phyloP scores from a whole-genome alignment of 2,113 vertebrate genomes.

The Gambusia holbrooki region DNA sequence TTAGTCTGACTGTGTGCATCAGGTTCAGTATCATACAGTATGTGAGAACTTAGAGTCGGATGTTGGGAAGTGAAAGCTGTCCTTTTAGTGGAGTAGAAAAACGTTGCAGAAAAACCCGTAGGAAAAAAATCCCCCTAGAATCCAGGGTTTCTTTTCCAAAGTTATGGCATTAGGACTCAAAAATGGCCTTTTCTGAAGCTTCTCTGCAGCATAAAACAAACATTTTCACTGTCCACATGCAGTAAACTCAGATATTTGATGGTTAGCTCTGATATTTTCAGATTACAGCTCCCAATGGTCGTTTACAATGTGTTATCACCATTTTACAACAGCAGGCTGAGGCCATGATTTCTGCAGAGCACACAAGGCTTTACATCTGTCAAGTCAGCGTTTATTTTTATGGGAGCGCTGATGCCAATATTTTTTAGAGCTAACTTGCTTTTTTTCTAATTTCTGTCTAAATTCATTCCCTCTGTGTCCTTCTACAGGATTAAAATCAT shows the following conservation, averaged over 20 bases:
- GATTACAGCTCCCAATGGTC: slow-evolving; percentile 17
- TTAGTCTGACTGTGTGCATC: slow-evolving; percentile 36
- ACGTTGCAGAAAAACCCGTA: slow-evolving; percentile 4
- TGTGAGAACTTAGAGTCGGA: neutral
- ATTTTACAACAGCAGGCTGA: slow-evolving; percentile 45
- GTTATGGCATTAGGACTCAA: neutral
- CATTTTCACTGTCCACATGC: neutral
- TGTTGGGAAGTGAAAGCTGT: slow-evolving; percentile 30
- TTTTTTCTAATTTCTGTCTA: slow-evolving; percentile 9
- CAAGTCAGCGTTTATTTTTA: slow-evolving; percentile 57
- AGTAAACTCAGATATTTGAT: slow-evolving; percentile 17
- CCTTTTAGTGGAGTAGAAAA: slow-evolving; percentile 60
- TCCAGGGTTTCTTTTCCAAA: slow-evolving; percentile 53
- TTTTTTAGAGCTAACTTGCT: slow-evolving; percentile 20
- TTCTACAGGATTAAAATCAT: neutral
- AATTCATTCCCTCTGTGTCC: slow-evolving; percentile 7
- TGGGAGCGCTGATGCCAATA: slow-evolving; percentile 30
- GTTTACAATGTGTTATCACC: slow-evolving; percentile 40
- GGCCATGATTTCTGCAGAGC: slow-evolving; percentile 36
- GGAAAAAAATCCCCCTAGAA: slow-evolving; percentile 14
- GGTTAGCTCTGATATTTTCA: slow-evolving; percentile 16
- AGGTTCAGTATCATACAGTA: neutral
- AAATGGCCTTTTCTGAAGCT: neutral
- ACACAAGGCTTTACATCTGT: slow-evolving; percentile 45
- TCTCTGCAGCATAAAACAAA: slow-evolving; percentile 17